Base-by-base conservation (phyloP, 2,113 vertebrate species). In the Leptodactylus fuscus region DNA sequence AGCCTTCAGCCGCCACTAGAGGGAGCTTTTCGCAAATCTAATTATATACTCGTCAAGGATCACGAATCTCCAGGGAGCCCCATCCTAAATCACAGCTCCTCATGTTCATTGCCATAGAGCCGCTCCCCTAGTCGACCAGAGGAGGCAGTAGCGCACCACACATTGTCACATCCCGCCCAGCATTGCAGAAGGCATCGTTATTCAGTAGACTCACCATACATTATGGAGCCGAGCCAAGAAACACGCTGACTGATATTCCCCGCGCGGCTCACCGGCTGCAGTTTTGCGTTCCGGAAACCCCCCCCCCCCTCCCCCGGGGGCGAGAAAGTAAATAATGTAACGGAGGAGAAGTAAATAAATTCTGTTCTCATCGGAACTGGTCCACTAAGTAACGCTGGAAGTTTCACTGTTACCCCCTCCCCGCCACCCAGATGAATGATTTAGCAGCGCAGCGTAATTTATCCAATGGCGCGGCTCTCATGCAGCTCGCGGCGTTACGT, bases 131-230 rank as follows among this genome's bases (percentile, higher is more conserved):
- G 2, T 36, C 22, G 22, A 24, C 51, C 76, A 41, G 18, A 41
- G 53, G 76, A 4, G 76, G 22, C 51, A 16, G 34, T 3, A 60
- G 15, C 13, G 60, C 32, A 4, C 32, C 49, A 20, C 27, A 13
- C 32, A 60, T 1, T 15, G 7, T 22, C 11, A 18, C 15, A 5
- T 58, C 16, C 2, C 15, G 9, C 51, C 8, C 34, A 24, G 49
- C 76, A 78, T 55, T 78, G 75, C 49, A 76, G 74, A 51, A 53
- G 20, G 16, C 46, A 76, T 53, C 27, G 18, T 16, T 79, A 41
- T 79, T 38, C 51, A 60, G 51, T 38, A 22, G 22, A 38, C 51
- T 38, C n/a, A 12, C 24, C 75, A n/a, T 55, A 78, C 48, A 38
- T 38, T 79, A 60, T 79, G 34, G 29, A 79, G 34, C 32, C 2